These are phyloP conservation scores for Empidonax alnorum DNA, from an alignment of 2,113 vertebrate genomes.

Conservation along the genomic window DNA sequence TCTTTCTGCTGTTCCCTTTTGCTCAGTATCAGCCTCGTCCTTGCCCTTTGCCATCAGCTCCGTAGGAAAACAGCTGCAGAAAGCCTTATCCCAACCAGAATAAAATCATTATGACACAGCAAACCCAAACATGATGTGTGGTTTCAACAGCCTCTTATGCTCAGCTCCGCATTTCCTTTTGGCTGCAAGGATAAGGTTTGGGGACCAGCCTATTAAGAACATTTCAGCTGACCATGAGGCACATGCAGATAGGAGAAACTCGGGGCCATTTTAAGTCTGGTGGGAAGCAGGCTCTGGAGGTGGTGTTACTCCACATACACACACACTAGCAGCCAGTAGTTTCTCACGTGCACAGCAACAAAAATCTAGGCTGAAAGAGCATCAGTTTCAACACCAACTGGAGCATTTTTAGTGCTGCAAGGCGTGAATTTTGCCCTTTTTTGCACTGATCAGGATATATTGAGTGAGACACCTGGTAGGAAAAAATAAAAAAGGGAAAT, in stretches of 20 bases:
- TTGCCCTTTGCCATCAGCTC: slow-evolving; percentile 10
- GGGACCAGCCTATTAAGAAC: slow-evolving; percentile 20
- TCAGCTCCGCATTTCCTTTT: slow-evolving; percentile 63
- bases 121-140: slow-evolving; percentile 58
- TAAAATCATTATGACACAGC: slow-evolving; percentile 68
- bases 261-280: slow-evolving; percentile 31
- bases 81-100: slow-evolving; percentile 50
- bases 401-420: background rate
- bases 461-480: background rate
- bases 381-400: background rate
- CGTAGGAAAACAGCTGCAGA: slow-evolving; percentile 61
- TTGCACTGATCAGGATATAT: background rate
- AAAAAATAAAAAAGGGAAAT: background rate
- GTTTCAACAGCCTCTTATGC: slow-evolving; percentile 64
- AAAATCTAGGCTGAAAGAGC: background rate
- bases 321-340: background rate
- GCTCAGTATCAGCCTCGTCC: background rate
- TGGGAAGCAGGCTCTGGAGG: slow-evolving; percentile 26
- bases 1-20: background rate
- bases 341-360: background rate
- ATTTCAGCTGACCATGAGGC: slow-evolving; percentile 15
- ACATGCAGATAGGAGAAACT: slow-evolving; percentile 39
- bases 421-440: background rate
- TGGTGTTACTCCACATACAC: background rate
- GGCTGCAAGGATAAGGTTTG: slow-evolving; percentile 38